Base-by-base conservation (phyloP, 2,888 invertebrate species). In the Cerceris rybyensis region DNA sequence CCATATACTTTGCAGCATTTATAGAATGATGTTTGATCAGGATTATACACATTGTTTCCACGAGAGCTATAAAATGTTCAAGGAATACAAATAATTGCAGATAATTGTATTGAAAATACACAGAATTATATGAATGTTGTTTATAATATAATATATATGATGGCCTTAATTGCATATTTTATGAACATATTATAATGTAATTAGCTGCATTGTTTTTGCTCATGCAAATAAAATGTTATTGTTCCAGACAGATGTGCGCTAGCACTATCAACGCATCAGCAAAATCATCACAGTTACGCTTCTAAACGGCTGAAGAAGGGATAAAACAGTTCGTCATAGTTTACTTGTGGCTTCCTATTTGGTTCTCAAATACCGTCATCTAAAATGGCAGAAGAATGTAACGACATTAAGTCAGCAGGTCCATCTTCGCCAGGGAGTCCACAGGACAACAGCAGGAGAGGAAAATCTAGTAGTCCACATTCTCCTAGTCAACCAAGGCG, bases 381-480 rank as follows among this genome's bases (percentile, higher is more conserved):
- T 59, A 77, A 75, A 67, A 92, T 92, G 92, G 91, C 91, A 57
- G 92, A 92, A 70, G 90, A 91, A 73, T 89, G 86, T 77, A 86
- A 68, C 58, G 91, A 92, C 61, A 82, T 86, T 50, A 91, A 91
- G 42, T 87, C 90, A 9, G 84, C 87, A 39, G 91, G 91, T 17
- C 90, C 88, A 4, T 89, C 90, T 8, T 91, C 92, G 11, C 91
- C 91, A 7, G 81, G 88, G 61, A 92, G 91, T 87, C 90, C 90
- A 13, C 87, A 87, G n/a, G 81, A 69, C 60, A 74, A n/a, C 61
- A 67, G 70, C 49, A 69, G 75, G 7, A 73, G 78, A 17, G 88
- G 86, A 28, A 90, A 90, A 70, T 92, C 94, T 85, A 93, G 93
- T 92, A 93, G 94, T 93, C 93, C 94, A 83, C 93, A 93, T 87